Evolutionary conservation across 1,140 invertebrate species (phyloP).

Genomic region (Palaemon carinicauda): DNA sequence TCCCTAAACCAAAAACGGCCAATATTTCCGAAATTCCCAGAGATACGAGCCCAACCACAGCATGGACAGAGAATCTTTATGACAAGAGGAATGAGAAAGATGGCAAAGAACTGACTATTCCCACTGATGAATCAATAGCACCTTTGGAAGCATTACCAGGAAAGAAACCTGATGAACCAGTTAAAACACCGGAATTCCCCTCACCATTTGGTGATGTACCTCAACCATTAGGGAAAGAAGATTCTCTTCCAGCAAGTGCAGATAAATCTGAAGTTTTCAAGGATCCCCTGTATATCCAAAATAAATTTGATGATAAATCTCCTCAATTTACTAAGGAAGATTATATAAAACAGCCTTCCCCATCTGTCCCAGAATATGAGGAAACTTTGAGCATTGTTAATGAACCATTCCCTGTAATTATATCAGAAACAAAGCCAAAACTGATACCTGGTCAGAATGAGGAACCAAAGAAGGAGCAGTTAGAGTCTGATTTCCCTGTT

Average conservation of each 20-base stretch:
- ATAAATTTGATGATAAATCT: background rate
- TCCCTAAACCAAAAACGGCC: too few relatives aligned
- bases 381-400: background rate
- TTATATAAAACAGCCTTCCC: background rate
- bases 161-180: background rate
- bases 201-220: background rate
- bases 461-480: too few relatives aligned
- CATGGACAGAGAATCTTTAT: slow-evolving; percentile 15
- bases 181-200: background rate
- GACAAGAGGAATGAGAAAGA: background rate
- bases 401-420: background rate
- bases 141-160: background rate
- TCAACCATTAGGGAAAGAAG: background rate
- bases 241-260: too few relatives aligned
- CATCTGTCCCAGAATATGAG: background rate
- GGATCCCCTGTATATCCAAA: too few relatives aligned
- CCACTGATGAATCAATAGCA: background rate
- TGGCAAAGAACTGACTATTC: background rate
- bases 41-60: background rate
- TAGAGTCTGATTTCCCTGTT: background rate
- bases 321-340: background rate
- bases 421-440: background rate
- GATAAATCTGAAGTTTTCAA: too few relatives aligned
- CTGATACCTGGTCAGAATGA: background rate
- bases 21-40: too few relatives aligned